Evolutionary conservation across 2,113 vertebrate species (phyloP), one percentile per base, ranked within the genome.

Genomic region (Synodontis membranacea): DNA sequence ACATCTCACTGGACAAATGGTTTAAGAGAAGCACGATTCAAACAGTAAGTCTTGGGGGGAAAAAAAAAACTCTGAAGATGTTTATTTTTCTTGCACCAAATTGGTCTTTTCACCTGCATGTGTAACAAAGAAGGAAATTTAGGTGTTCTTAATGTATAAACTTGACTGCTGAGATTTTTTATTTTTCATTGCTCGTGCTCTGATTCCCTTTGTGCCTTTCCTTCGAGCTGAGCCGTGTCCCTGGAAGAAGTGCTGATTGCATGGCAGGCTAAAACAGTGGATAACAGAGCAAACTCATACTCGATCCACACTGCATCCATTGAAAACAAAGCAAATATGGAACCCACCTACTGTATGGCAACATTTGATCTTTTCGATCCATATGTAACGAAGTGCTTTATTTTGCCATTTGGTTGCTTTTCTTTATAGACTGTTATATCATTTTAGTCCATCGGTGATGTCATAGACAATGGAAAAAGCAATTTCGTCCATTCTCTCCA

Each of bases 1-100:
- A 86, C 75, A 66, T 78, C 85, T 80, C 86, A 82, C 48, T 39
- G 91, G 91, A 91, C 93, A 94, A 95, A 95, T 96, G 95, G 81
- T 95, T 90, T 94, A 89, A 95, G 90, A 91, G 85, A 88, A 85
- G 66, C 88, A 87, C 81, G 80, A 21, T 90, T 89, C 87, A 64
- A 84, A 25, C 91, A 93, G 95, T 95, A 93, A 92, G 52, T 62
- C 34, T 81, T n/a, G 4, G n/a, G n/a, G n/a, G n/a, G n/a, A n/a
- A n/a, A n/a, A 78, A 31, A 76, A 82, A 52, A 7, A 42, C 21
- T 46, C 64, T 21, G 31, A 54, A 54, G 58, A 84, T 78, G 19
- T 62, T 66, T 52, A 66, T 52, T 87, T 85, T 86, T 39, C 52
- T 88, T 89, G 11, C 5, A 37, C 28, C 37, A 37, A 54, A 21